phyloP scores from a whole-genome alignment of 2,888 invertebrate genomes.

The Sarcophaga subvicina region DNA sequence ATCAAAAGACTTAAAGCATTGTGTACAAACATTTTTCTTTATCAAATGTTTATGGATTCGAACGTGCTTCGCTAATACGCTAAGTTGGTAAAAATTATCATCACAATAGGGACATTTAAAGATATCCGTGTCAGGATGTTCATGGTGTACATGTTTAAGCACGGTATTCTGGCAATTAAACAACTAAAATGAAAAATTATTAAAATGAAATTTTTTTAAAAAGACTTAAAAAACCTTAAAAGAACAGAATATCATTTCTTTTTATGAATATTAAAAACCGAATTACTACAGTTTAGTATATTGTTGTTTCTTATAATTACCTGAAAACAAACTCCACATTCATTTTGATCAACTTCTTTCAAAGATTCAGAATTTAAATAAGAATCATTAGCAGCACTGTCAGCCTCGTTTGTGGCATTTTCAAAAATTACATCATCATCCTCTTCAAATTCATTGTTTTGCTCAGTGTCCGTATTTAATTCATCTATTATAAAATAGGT shows the following conservation, averaged over 20 bases:
- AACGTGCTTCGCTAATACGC: slow-evolving; percentile 26
- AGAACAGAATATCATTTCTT: not conserved
- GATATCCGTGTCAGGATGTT: slow-evolving; percentile 39
- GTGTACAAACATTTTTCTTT: slow-evolving; percentile 40
- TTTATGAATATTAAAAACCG: not conserved
- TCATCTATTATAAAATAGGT: slow-evolving; percentile 60
- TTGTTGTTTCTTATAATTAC: not conserved
- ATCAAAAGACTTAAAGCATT: slow-evolving; percentile 50
- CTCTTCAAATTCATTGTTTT: not conserved
- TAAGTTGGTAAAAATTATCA: slow-evolving; percentile 39
- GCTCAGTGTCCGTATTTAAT: slow-evolving; percentile 48
- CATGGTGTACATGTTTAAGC: slow-evolving; percentile 40
- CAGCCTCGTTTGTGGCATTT: not conserved
- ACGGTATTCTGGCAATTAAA: slow-evolving; percentile 36
- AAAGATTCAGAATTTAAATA: not conserved
- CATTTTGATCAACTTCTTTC: slow-evolving; percentile 15
- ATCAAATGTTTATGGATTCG: slow-evolving; percentile 17
- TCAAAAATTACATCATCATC: not conserved
- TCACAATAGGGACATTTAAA: slow-evolving; percentile 57
- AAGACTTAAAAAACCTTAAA: not conserved
- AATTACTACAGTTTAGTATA: too few species aligned
- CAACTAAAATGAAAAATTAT: not conserved
- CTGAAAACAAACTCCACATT: slow-evolving; percentile 44
- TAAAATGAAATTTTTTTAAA: not conserved
- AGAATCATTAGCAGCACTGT: slow-evolving; percentile 1